Conservation (phyloP, 2,888 invertebrate genomes). For the Tetragonula carbonaria region DNA sequence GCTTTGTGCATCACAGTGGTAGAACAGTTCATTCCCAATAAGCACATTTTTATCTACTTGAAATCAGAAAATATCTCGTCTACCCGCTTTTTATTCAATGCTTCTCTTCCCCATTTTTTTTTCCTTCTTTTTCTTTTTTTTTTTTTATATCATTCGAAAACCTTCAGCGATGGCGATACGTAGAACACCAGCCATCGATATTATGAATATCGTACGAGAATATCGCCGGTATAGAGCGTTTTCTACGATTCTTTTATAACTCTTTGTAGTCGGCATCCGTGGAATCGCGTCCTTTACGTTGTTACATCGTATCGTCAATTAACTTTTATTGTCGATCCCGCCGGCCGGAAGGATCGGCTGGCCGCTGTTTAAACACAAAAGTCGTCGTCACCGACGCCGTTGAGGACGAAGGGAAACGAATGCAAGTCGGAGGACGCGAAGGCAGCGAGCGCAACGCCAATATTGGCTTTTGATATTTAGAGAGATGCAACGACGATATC, state of each 20-base stretch:
- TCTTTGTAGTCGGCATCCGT: slow-evolving; percentile 1
- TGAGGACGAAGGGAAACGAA: slow-evolving; percentile 5
- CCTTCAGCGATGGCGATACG: not conserved
- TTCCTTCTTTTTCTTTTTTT: not conserved
- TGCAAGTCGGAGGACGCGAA: not conserved
- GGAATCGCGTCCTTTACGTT: slow-evolving; percentile 14
- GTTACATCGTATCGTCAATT: slow-evolving; percentile 43
- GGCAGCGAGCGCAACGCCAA: slow-evolving; percentile 20
- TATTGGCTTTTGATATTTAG: slow-evolving; percentile 52
- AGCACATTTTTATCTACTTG: not conserved
- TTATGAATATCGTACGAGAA: not conserved
- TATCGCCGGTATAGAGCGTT: slow-evolving; percentile 18
- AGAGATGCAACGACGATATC: slow-evolving; percentile 22
- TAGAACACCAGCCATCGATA: slow-evolving; percentile 3
- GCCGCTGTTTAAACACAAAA: slow-evolving; percentile 17
- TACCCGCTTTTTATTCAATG: not conserved
- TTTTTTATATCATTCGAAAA: not conserved
- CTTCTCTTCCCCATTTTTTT: not conserved
- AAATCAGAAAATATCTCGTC: not conserved
- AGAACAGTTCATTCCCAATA: not conserved
- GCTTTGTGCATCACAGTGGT: too few relatives aligned
- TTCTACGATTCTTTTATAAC: slow-evolving; percentile 13
- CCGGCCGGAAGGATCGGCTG: slow-evolving; percentile 11
- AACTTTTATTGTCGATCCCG: slow-evolving; percentile 48
- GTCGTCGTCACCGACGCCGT: not conserved